Base-by-base conservation (phyloP, 1,140 invertebrate genomes). In the Dermatophagoides farinae region DNA sequence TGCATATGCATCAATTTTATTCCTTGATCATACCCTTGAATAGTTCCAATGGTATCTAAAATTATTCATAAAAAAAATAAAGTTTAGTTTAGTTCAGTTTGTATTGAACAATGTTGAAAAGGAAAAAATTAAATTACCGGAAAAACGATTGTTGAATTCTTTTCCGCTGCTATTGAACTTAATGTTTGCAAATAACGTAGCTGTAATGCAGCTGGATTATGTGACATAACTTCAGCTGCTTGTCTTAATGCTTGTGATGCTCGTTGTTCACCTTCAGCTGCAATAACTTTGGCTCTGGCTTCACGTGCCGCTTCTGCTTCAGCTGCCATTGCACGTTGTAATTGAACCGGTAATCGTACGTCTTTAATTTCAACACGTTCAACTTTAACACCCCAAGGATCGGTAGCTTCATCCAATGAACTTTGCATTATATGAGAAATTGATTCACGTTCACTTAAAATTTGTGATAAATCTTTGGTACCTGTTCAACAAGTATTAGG, bases 121-220 rank as follows among this genome's bases (percentile, higher is more conserved):
- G 12, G 1, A 20, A 23, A 1, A 51, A 23, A 6, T 6, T 43
- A 57, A 57, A 9, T 57, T 43, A 95, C 77, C 23, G 91, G 92
- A 73, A 97, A 97, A 61, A 97, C 86, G 68, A 97, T 96, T 12
- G 92, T 97, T 6, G 91, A 95, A 72, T 95, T 96, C 75, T 95
- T 96, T 77, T 97, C 92, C 1, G 89, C 88, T 46, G 89, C 89
- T 71, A 97, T 93, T 11, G 86, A 85, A 72, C 85, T 95, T 54
- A 97, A 74, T 6, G 89, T 92, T 77, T 95, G 80, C 23, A 80
- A 68, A 66, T 80, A 79, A 37, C 78, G 71, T 1, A 81, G 72
- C 69, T 81, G 78, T 20, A 80, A 69, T 37, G 78, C 78, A 14
- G 74, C 72, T 37, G 77, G 74, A 1, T 73, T 75, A 53, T 72